Conservation (phyloP, 2,797 vertebrate species). For the Chaunax sp. region DNA sequence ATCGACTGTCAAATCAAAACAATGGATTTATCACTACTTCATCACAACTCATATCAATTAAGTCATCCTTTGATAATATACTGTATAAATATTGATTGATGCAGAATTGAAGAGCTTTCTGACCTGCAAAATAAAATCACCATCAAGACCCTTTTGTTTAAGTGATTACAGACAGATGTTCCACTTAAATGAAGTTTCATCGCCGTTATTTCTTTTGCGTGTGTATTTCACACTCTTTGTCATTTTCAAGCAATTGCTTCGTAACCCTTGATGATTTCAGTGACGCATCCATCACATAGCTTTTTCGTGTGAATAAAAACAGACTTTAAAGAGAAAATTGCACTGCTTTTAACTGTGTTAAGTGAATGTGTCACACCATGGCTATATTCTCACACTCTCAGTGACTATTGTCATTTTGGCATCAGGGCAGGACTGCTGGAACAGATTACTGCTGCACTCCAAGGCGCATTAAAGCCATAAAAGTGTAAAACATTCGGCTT, state of each 20-base stretch:
- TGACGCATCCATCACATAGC: not conserved
- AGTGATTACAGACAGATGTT: too few species aligned
- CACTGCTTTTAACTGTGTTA: not conserved
- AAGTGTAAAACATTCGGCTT: not conserved
- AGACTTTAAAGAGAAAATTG: not conserved
- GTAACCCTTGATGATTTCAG: not conserved
- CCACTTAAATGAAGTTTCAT: too few species aligned
- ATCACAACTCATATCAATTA: too few species aligned
- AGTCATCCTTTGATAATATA: too few species aligned
- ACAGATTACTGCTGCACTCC: not conserved
- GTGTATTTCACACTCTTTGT: not conserved
- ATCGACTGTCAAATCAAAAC: too few species aligned
- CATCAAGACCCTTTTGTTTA: too few species aligned
- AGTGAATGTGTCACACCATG: not conserved
- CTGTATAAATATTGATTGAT: too few species aligned
- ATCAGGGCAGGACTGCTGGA: constrained; percentile 1
- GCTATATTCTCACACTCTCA: not conserved
- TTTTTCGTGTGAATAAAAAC: not conserved
- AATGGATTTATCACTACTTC: too few species aligned
- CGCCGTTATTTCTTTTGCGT: not conserved
- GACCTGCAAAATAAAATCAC: too few species aligned
- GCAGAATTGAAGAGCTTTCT: too few species aligned
- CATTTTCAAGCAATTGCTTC: not conserved
- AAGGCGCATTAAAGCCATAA: not conserved
- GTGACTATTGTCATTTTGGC: not conserved